A percentile compares a stretch with the other conserved stretches of the same genome.
Evolutionary conservation across 1,140 invertebrate species (phyloP).

Genomic region (Sycophila sp.): DNA sequence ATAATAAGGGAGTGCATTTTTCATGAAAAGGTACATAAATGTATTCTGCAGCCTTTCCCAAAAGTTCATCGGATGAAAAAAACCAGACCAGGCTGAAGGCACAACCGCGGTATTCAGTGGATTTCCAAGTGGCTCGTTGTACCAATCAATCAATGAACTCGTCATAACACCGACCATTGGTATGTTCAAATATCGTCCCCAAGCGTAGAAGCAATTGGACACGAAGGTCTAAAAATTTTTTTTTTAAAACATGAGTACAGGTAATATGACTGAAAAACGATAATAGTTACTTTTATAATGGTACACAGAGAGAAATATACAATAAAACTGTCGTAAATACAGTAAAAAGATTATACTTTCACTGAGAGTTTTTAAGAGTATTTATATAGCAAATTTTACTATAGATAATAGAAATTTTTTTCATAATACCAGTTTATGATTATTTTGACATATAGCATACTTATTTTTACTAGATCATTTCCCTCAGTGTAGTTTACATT

Average conservation of each 20-base stretch:
- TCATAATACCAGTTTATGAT: no score
- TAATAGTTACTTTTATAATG: background rate
- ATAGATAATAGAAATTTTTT: no score
- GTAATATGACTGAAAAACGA: background rate
- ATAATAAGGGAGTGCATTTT: constrained; percentile 39
- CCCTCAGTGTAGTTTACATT: no score
- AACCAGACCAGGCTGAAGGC: constrained; percentile 60
- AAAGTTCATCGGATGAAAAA: constrained; percentile 72
- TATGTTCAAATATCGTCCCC: constrained; percentile 68
- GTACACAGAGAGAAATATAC: background rate
- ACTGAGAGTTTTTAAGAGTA: no score
- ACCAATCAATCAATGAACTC: constrained; percentile 68
- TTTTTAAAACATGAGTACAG: no score
- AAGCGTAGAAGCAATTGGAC: constrained; percentile 64
- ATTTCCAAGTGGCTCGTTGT: constrained; percentile 70
- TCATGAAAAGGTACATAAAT: background rate
- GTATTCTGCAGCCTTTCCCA: constrained; percentile 65
- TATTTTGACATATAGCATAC: background rate
- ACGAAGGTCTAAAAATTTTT: constrained; percentile 47
- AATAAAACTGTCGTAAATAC: background rate
- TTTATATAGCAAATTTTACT: no score
- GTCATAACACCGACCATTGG: constrained; percentile 71
- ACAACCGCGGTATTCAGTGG: constrained; percentile 67
- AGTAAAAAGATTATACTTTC: no score
- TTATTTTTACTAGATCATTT: background rate